These are phyloP conservation scores for Morone chrysops DNA, from an alignment of 2,113 vertebrate genomes.

Conservation along the genomic window DNA sequence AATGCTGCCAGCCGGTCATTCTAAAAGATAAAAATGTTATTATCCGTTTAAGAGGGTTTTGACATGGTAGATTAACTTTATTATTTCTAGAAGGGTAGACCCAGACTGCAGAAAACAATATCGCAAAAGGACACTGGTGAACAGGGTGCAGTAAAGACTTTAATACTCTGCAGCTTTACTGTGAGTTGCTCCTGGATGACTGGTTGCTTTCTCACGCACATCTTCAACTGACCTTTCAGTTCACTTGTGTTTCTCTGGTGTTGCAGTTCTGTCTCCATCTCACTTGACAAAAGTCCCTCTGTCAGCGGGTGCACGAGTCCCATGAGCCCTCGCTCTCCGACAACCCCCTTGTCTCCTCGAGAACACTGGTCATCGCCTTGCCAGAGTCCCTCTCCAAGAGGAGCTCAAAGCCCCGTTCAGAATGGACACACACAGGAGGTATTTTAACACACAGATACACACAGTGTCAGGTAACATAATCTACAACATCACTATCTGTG, in stretches of 20 bases:
- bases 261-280: slow-evolving; percentile 83
- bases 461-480: neutral
- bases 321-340: slow-evolving; percentile 68
- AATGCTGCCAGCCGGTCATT: neutral
- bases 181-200: neutral
- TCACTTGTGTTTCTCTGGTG: slow-evolving; percentile 37
- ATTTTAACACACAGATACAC: slow-evolving; percentile 3
- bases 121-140: neutral
- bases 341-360: slow-evolving; percentile 29
- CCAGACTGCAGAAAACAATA: neutral
- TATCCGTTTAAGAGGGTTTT: neutral
- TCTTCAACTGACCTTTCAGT: slow-evolving; percentile 7
- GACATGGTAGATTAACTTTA: neutral
- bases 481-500: neutral
- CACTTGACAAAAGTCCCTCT: slow-evolving; percentile 77
- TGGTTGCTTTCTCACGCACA: neutral
- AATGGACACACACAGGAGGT: slow-evolving; percentile 72
- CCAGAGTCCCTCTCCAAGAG: slow-evolving; percentile 50
- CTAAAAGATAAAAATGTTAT: neutral
- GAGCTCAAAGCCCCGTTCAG: slow-evolving; percentile 51
- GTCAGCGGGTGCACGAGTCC: slow-evolving; percentile 66
- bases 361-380: slow-evolving; percentile 56
- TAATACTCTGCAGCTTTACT: slow-evolving; percentile 1
- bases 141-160: neutral
- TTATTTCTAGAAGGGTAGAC: neutral